phyloP scores from a whole-genome alignment of 2,113 vertebrate genomes.

The Chauna torquata region DNA sequence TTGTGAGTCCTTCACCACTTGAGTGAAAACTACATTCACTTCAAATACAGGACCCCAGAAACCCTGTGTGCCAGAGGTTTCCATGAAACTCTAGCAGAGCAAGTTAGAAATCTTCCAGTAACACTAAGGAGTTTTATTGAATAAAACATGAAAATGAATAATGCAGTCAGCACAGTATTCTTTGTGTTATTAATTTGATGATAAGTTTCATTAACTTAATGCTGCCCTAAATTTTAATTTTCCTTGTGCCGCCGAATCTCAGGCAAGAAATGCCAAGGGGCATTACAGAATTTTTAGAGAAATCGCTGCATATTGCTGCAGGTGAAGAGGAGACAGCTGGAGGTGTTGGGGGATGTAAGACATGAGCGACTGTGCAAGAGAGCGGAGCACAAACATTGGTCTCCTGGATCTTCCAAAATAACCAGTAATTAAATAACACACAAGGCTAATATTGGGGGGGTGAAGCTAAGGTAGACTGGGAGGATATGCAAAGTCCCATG shows the following conservation, averaged over 20 bases:
- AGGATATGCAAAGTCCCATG: not conserved
- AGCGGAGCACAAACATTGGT: not conserved
- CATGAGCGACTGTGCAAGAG: accelerated
- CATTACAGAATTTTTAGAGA: not conserved
- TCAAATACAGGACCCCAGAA: not conserved
- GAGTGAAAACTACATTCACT: not conserved
- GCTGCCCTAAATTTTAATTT: constrained; percentile 30
- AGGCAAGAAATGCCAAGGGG: not conserved
- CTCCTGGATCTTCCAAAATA: not conserved
- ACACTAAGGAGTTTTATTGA: not conserved
- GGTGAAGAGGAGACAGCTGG: not conserved
- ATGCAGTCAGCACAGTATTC: constrained; percentile 20
- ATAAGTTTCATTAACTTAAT: constrained; percentile 55
- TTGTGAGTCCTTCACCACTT: not conserved
- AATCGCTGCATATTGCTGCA: not conserved
- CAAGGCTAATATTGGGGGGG: not conserved
- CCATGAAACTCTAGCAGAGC: not conserved
- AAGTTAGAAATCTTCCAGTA: not conserved
- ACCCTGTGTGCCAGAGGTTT: not conserved
- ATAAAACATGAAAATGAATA: constrained; percentile 62
- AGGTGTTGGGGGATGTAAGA: not conserved
- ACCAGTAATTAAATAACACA: not conserved
- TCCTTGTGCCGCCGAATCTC: not conserved
- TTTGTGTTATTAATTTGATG: constrained; percentile 41
- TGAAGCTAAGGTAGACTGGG: not conserved